Conservation (phyloP, 2,113 vertebrate genomes). For the Bubo blakistoni region DNA sequence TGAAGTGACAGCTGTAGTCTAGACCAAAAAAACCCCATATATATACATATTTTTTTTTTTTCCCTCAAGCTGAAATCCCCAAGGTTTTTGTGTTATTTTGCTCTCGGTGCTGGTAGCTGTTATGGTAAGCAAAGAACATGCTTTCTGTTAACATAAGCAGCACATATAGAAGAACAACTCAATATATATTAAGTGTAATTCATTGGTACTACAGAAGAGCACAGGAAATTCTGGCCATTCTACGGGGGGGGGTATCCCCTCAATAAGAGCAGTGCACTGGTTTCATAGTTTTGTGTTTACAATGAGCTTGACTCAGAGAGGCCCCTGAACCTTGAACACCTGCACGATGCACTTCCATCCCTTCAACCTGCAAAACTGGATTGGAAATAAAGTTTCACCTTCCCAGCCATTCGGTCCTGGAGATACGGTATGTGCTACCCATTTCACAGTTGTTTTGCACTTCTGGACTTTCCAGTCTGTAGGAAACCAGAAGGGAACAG, state of each 20-base stretch:
- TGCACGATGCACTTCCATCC: not conserved
- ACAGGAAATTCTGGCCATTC: rapidly evolving
- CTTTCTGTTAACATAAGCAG: not conserved
- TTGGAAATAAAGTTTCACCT: not conserved
- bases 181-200: no score
- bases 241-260: no score
- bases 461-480: not conserved
- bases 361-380: not conserved
- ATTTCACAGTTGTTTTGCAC: not conserved
- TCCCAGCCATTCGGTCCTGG: not conserved
- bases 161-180: not conserved
- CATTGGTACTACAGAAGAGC: not conserved
- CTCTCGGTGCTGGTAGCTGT: not conserved
- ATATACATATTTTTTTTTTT: not conserved
- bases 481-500: not conserved
- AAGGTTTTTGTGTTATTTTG: not conserved
- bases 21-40: not conserved
- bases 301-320: not conserved
- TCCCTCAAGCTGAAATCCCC: not conserved
- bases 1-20: not conserved
- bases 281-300: not conserved
- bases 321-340: not conserved
- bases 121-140: rapidly evolving
- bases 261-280: not conserved
- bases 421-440: not conserved